Conservation (phyloP, 1,140 invertebrate genomes). For the Luehdorfia chinensis region DNA sequence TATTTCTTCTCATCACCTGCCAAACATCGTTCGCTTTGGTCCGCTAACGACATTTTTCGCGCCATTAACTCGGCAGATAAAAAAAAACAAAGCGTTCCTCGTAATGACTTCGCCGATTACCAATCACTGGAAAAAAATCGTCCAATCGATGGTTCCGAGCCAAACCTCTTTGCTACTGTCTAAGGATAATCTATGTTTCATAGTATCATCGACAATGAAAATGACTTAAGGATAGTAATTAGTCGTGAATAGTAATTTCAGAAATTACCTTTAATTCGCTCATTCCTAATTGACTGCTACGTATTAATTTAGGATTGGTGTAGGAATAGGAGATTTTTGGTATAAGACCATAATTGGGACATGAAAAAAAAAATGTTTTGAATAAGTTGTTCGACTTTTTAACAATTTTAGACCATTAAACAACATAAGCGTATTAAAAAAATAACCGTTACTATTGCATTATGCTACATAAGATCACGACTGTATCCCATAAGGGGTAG, state of each 20-base stretch:
- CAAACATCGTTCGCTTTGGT: no score
- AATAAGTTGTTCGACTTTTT: no score
- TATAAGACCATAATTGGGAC: not conserved
- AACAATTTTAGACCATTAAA: no score
- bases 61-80: conserved; percentile 46
- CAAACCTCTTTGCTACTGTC: not conserved
- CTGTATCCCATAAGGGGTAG: no score
- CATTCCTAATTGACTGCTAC: not conserved
- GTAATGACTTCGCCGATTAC: conserved; percentile 64
- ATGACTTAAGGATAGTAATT: no score
- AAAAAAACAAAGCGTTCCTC: conserved; percentile 54
- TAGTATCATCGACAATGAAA: no score
- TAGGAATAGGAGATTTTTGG: not conserved
- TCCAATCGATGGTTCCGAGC: conserved; percentile 26
- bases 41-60: conserved; percentile 50
- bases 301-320: not conserved
- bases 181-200: not conserved
- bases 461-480: no score
- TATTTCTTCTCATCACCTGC: no score
- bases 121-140: conserved; percentile 62
- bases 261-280: not conserved
- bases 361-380: not conserved
- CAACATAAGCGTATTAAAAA: no score
- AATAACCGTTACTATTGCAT: no score
- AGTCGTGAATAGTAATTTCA: not conserved